These are phyloP conservation scores for Cottus gobio DNA, from an alignment of 2,113 vertebrate genomes.

Conservation along the genomic window DNA sequence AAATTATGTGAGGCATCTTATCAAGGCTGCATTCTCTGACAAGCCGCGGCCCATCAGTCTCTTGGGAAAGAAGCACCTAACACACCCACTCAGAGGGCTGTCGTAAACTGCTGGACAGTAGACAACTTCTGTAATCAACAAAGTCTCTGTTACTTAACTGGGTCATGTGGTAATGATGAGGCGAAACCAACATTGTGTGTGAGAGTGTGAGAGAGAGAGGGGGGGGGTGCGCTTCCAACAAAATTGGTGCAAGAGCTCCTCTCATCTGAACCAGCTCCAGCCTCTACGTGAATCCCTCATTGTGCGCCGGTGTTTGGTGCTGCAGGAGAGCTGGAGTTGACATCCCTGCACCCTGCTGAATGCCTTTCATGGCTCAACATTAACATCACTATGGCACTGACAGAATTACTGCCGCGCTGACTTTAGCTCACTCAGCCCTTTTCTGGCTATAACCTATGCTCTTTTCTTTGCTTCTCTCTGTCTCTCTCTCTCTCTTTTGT, in stretches of 20 bases:
- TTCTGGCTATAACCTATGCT: slow-evolving; percentile 10
- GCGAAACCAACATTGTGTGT: neutral
- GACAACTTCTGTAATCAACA: neutral
- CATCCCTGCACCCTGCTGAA: slow-evolving; percentile 77
- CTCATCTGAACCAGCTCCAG: slow-evolving; percentile 28
- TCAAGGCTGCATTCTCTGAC: slow-evolving; percentile 68
- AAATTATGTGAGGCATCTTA: slow-evolving; percentile 50
- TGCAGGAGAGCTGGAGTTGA: slow-evolving; percentile 68
- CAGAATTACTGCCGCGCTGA: slow-evolving; percentile 79
- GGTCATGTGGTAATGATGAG: neutral
- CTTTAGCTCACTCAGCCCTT: slow-evolving; percentile 66
- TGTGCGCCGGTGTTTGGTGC: slow-evolving; percentile 68
- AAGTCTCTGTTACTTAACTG: neutral
- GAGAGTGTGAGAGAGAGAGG: too few relatives aligned
- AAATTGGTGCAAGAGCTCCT: neutral
- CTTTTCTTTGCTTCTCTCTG: neutral
- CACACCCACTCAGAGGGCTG: slow-evolving; percentile 11
- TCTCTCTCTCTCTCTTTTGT: neutral
- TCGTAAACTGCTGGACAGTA: neutral
- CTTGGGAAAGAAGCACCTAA: neutral
- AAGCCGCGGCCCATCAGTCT: slow-evolving; percentile 62
- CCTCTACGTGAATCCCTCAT: slow-evolving; percentile 51
- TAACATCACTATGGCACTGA: slow-evolving; percentile 82
- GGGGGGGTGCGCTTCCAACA: slow-evolving; percentile 24
- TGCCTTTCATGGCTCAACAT: slow-evolving; percentile 77